Percentiles rank a stretch among this genome's conserved stretches.
Conservation (phyloP, 2,113 vertebrate species). For the Proteles cristata region DNA sequence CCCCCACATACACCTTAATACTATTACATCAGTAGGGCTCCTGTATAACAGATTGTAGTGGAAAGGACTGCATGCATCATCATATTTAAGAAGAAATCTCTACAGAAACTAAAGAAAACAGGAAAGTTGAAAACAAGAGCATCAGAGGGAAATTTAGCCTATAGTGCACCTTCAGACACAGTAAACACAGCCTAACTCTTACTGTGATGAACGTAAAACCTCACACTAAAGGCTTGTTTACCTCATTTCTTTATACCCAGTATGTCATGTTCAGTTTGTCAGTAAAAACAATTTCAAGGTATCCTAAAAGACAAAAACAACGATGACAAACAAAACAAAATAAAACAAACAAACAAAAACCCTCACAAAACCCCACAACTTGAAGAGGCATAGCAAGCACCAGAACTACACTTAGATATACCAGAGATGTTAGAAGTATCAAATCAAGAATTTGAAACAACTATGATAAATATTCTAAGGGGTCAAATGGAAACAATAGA, state of each 20-base stretch:
- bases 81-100: background rate
- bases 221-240: background rate
- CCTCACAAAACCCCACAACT: background rate
- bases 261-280: background rate
- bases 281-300: background rate
- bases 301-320: background rate
- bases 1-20: background rate
- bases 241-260: background rate
- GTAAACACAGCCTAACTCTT: background rate
- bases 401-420: background rate
- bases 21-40: background rate
- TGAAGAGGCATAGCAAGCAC: background rate
- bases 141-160: background rate
- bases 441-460: background rate
- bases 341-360: no score
- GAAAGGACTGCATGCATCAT: background rate
- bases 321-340: background rate
- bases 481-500: background rate
- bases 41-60: background rate
- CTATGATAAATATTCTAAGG: background rate
- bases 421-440: background rate
- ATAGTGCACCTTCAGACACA: background rate
- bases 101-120: background rate
- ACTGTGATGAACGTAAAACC: background rate
- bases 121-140: background rate